phyloP scores from a whole-genome alignment of 2,888 invertebrate genomes.

The Exephanes ischioxanthus region DNA sequence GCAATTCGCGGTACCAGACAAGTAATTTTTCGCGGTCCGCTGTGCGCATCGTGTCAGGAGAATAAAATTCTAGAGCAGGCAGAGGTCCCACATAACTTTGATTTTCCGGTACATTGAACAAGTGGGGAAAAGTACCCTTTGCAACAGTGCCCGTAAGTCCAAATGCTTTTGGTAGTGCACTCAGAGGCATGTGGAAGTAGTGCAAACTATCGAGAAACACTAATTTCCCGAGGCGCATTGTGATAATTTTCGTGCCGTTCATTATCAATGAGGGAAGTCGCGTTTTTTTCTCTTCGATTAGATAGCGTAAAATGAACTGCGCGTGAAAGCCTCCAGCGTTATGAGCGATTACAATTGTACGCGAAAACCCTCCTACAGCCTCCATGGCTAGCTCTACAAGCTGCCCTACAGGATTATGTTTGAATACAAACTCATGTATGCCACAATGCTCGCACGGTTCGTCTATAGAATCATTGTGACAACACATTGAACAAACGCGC shows the following conservation, averaged over 20 bases:
- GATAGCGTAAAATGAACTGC: constrained; percentile 49
- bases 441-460: too few relatives aligned
- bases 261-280: constrained; percentile 61
- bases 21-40: constrained; percentile 63
- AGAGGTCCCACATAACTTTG: constrained; percentile 43
- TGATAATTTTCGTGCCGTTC: constrained; percentile 69
- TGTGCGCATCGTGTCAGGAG: constrained; percentile 63
- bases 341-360: constrained; percentile 56
- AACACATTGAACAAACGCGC: too few relatives aligned
- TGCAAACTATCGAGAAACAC: constrained; percentile 73
- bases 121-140: constrained; percentile 73
- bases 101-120: constrained; percentile 49
- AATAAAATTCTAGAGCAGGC: constrained; percentile 6
- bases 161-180: too few relatives aligned
- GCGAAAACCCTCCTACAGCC: neutral
- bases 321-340: constrained; percentile 55
- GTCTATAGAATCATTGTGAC: too few relatives aligned
- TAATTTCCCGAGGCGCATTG: constrained; percentile 54
- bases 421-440: too few relatives aligned
- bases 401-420: constrained; percentile 43
- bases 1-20: constrained; percentile 69
- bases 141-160: constrained; percentile 63
- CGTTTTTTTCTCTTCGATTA: constrained; percentile 44
- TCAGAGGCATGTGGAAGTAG: too few relatives aligned
- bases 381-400: constrained; percentile 48